phyloP scores from a whole-genome alignment of 1,140 invertebrate species.

The Aphaenogaster rudis region DNA sequence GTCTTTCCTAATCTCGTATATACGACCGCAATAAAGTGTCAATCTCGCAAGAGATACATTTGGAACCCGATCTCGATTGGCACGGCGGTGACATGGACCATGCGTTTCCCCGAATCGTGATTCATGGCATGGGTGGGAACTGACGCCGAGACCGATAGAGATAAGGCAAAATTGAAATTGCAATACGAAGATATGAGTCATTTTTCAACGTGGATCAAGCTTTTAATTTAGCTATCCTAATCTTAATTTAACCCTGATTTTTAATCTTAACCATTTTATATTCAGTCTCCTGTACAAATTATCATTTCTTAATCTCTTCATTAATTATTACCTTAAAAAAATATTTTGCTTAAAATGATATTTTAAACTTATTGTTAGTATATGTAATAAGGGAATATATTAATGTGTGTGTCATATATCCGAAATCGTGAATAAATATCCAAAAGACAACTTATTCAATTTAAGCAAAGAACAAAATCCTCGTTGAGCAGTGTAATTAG shows the following conservation, averaged over 20 bases:
- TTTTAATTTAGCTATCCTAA: neutral
- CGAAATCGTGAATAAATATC: slow-evolving; percentile 7
- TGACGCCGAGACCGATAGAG: neutral
- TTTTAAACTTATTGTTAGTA: neutral
- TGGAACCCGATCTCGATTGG: slow-evolving; percentile 12
- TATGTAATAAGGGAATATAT: neutral
- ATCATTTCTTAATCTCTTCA: neutral
- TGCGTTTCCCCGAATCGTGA: slow-evolving; percentile 42
- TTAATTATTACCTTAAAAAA: too few species aligned
- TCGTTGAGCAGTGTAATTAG: slow-evolving; percentile 23
- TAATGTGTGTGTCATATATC: neutral
- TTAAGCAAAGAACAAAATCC: neutral
- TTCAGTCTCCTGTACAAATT: neutral
- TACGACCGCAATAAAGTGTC: slow-evolving; percentile 66
- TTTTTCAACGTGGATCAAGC: neutral
- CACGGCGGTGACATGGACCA: slow-evolving; percentile 15
- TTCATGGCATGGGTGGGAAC: slow-evolving; percentile 18
- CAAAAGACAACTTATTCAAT: neutral
- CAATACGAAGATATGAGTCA: slow-evolving; percentile 11
- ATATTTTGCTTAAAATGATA: neutral
- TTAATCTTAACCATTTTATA: too few species aligned
- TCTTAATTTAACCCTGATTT: neutral
- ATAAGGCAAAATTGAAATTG: slow-evolving; percentile 53
- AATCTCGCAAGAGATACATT: slow-evolving; percentile 32
- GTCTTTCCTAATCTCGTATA: slow-evolving; percentile 61